Evolutionary conservation across 1,140 invertebrate genomes (phyloP).

Genomic region (Heterodera carotae): DNA sequence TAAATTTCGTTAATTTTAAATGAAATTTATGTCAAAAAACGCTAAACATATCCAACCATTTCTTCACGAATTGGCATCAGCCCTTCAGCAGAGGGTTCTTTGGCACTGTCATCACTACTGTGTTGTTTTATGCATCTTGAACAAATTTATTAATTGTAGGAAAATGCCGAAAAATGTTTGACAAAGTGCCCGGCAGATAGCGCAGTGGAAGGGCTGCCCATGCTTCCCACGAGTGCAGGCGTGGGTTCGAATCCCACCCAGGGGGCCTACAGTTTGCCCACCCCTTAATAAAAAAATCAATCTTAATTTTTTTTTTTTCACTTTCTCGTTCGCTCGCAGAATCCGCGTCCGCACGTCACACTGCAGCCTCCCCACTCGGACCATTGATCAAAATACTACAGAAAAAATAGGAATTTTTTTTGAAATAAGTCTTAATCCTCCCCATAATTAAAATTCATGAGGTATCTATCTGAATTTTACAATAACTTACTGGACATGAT

Average conservation of each 20-base stretch:
- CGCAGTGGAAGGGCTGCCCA: too few species aligned
- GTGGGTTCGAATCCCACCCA: too few species aligned
- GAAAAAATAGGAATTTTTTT: not conserved
- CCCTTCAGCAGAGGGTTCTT: too few species aligned
- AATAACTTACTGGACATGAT: not conserved
- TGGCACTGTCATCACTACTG: too few species aligned
- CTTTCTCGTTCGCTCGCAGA: slow-evolving; percentile 27
- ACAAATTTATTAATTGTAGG: not conserved
- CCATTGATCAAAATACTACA: slow-evolving; percentile 20
- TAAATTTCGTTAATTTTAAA: not conserved
- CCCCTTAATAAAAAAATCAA: too few species aligned
- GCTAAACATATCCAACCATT: not conserved
- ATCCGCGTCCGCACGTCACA: slow-evolving; percentile 27
- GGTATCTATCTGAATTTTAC: not conserved
- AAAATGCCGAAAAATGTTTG: too few species aligned
- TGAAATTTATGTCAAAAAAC: not conserved
- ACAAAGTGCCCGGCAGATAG: too few species aligned
- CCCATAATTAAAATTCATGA: not conserved
- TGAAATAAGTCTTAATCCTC: too few species aligned
- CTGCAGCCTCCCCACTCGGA: slow-evolving; percentile 29
- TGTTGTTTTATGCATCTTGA: slow-evolving; percentile 15
- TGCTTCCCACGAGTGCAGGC: too few species aligned
- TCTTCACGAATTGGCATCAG: slow-evolving; percentile 15
- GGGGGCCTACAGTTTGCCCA: too few species aligned
- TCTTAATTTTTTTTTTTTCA: slow-evolving; percentile 6